These are phyloP conservation scores for Siniperca chuatsi DNA, from an alignment of 2,113 vertebrate species.

Conservation along the genomic window DNA sequence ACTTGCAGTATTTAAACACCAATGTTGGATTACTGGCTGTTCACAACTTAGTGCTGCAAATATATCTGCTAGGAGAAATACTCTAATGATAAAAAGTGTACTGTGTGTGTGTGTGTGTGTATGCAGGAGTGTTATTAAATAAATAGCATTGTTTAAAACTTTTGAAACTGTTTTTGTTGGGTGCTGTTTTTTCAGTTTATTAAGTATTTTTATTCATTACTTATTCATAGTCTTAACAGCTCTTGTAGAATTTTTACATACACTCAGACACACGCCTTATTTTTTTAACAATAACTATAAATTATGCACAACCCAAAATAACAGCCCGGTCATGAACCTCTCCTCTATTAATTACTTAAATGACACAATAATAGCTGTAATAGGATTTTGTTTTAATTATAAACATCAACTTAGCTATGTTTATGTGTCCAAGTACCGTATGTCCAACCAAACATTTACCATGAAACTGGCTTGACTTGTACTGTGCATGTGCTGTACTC, in stretches of 20 bases:
- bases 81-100: not conserved
- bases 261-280: slow-evolving; percentile 7
- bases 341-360: slow-evolving; percentile 39
- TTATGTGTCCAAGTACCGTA: not conserved
- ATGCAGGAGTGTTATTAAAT: not conserved
- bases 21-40: slow-evolving; percentile 5
- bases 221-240: slow-evolving; percentile 35
- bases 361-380: slow-evolving; percentile 21
- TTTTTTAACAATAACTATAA: slow-evolving; percentile 27
- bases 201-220: slow-evolving; percentile 14
- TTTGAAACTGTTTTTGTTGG: slow-evolving; percentile 7
- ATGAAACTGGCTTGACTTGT: not conserved
- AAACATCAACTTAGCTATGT: not conserved
- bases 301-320: slow-evolving; percentile 53
- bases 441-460: not conserved
- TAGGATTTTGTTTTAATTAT: slow-evolving; percentile 18
- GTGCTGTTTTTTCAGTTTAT: not conserved
- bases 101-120: not conserved
- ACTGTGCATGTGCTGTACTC: not conserved
- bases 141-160: not conserved
- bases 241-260: not conserved
- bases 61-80: slow-evolving; percentile 38
- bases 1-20: slow-evolving; percentile 4
- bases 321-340: slow-evolving; percentile 36
- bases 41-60: slow-evolving; percentile 13